phyloP scores from a whole-genome alignment of 2,797 vertebrate genomes.

The Crenuchus spilurus region DNA sequence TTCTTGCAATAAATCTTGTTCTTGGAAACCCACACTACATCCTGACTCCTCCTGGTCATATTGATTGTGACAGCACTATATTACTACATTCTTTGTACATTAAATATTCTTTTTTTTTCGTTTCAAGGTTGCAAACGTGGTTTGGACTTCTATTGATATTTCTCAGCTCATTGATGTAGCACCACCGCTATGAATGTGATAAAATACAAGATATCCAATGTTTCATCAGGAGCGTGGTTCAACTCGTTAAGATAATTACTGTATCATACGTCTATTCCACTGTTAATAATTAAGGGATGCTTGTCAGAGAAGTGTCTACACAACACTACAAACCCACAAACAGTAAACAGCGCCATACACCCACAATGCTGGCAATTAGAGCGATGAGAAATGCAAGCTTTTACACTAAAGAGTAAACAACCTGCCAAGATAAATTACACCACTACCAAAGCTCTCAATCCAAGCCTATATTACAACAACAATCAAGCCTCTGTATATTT shows the following conservation, averaged over 20 bases:
- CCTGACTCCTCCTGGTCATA: too few relatives aligned
- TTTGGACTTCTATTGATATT: conserved; percentile 39
- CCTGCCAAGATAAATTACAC: conserved; percentile 68
- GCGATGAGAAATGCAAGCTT: conserved; percentile 58
- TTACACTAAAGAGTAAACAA: conserved; percentile 70
- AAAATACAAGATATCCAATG: conserved; percentile 69
- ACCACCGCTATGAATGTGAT: conserved; percentile 64
- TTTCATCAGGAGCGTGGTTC: conserved; percentile 70
- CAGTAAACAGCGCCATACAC: conserved; percentile 55
- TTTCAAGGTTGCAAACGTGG: conserved; percentile 21
- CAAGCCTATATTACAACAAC: conserved; percentile 14
- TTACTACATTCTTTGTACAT: too few relatives aligned
- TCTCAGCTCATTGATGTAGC: conserved; percentile 60
- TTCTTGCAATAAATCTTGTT: too few relatives aligned
- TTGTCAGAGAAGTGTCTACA: conserved; percentile 62
- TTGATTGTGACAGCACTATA: too few relatives aligned
- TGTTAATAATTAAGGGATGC: conserved; percentile 67
- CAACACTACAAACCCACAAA: conserved; percentile 63
- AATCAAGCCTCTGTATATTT: conserved; percentile 8
- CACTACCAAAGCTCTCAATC: conserved; percentile 48
- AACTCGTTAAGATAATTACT: conserved; percentile 81
- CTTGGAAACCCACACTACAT: too few relatives aligned
- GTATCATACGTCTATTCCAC: conserved; percentile 75
- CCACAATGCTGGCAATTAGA: conserved; percentile 74
- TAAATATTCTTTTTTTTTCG: neutral